Conservation (phyloP, 2,797 vertebrate genomes). For the Tympanoctomys barrerae region DNA sequence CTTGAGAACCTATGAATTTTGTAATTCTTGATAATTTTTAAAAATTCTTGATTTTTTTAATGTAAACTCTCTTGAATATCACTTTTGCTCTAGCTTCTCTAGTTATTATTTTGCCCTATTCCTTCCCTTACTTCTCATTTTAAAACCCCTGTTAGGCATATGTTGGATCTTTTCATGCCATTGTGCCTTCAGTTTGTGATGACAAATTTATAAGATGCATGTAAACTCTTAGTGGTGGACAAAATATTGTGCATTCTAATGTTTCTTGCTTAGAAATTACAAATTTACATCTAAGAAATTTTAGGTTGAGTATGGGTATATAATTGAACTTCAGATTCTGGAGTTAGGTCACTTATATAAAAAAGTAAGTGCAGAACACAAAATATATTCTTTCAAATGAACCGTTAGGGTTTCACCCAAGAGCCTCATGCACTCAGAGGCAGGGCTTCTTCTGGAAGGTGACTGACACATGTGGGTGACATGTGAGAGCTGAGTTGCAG, state of each 20-base stretch:
- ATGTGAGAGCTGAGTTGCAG: not conserved
- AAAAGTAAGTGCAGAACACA: not conserved
- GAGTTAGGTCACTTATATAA: not conserved
- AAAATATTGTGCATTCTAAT: not conserved
- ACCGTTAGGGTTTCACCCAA: not conserved
- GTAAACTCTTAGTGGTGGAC: not conserved
- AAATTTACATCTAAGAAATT: conserved; percentile 4
- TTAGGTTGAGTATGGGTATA: not conserved
- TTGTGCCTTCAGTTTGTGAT: not conserved
- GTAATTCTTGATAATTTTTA: not conserved
- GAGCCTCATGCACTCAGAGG: not conserved
- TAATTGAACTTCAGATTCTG: conserved; percentile 4
- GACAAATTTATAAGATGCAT: conserved; percentile 6
- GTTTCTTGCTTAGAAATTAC: not conserved
- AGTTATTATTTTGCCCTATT: not conserved
- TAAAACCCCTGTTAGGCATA: not conserved
- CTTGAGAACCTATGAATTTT: not conserved
- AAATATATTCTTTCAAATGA: conserved; percentile 27
- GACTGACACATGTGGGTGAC: not conserved
- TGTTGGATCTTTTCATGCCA: not conserved
- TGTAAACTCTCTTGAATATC: not conserved
- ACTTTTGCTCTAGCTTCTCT: not conserved
- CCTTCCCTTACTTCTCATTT: not conserved
- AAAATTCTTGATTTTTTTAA: not conserved
- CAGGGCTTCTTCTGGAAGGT: not conserved